Evolutionary conservation across 37 sponge, comb jelly and placozoan genomes (phyloP).

Genomic region (Theonella swinhoei): DNA sequence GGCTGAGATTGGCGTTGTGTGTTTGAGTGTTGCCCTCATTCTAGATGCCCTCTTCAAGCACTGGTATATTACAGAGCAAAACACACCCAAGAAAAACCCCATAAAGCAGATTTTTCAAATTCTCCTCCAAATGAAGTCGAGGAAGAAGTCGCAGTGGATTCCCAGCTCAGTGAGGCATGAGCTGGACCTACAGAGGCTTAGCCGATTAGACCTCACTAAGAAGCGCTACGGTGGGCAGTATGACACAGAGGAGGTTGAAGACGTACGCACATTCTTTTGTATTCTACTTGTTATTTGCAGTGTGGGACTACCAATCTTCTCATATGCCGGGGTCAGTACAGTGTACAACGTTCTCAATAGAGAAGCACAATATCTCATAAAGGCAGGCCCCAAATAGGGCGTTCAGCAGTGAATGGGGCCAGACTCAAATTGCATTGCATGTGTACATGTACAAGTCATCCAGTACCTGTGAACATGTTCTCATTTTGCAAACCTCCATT

Average conservation of each 20-base stretch:
- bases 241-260: constrained; percentile 54
- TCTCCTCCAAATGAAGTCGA: not conserved
- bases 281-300: constrained; percentile 22
- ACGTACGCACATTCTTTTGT: constrained; percentile 44
- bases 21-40: constrained; percentile 21
- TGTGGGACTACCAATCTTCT: constrained; percentile 37
- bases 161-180: constrained; percentile 48
- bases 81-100: constrained; percentile 18
- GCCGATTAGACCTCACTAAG: constrained; percentile 45
- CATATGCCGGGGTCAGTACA: constrained; percentile 29
- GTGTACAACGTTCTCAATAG: too few species aligned
- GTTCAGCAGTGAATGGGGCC: too few species aligned
- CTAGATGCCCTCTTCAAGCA: constrained; percentile 47
- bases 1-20: constrained; percentile 24
- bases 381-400: too few species aligned
- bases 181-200: constrained; percentile 8
- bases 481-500: not conserved
- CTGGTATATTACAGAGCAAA: constrained; percentile 45
- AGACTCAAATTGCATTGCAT: too few species aligned
- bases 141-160: not conserved
- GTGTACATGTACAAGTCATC: too few species aligned
- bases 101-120: constrained; percentile 31
- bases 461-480: not conserved
- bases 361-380: too few species aligned
- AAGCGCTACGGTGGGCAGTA: constrained; percentile 50